Percentiles rank a stretch among this genome's conserved stretches.
phyloP scores from a whole-genome alignment of 2,797 vertebrate genomes.

The Cossypha heuglini region DNA sequence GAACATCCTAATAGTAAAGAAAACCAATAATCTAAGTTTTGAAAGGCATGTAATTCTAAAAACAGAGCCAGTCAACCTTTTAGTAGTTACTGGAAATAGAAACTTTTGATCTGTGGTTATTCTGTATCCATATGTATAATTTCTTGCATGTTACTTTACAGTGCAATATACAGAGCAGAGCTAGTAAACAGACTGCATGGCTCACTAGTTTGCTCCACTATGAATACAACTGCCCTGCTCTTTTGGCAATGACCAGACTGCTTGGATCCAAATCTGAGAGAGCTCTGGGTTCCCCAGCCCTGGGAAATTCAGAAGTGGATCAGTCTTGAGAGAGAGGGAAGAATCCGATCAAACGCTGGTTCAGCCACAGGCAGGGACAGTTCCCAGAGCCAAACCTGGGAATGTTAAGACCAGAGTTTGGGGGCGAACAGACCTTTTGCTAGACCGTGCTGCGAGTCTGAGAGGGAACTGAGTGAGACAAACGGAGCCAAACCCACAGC shows the following conservation, averaged over 20 bases:
- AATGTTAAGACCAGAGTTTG: not conserved
- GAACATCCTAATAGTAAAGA: not conserved
- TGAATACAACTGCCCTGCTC: not conserved
- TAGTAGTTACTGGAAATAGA: not conserved
- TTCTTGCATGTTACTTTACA: not conserved
- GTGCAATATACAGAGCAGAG: not conserved
- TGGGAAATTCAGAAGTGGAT: not conserved
- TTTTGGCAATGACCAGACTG: not conserved
- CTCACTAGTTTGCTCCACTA: not conserved
- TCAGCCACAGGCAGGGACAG: constrained; percentile 26
- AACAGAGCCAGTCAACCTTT: not conserved
- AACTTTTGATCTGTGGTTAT: not conserved
- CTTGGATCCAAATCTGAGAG: not conserved
- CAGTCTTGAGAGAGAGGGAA: not conserved
- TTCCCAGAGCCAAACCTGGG: not conserved
- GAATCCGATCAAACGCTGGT: not conserved
- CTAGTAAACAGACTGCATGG: not conserved
- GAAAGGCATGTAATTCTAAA: not conserved
- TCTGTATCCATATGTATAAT: not conserved
- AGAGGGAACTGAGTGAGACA: not conserved
- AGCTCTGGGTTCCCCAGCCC: not conserved
- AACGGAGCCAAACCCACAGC: not conserved
- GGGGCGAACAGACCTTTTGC: not conserved
- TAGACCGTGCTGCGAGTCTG: not conserved
- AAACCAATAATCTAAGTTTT: not conserved